Conservation (phyloP, 1,140 invertebrate species). For the Aphis gossypii region DNA sequence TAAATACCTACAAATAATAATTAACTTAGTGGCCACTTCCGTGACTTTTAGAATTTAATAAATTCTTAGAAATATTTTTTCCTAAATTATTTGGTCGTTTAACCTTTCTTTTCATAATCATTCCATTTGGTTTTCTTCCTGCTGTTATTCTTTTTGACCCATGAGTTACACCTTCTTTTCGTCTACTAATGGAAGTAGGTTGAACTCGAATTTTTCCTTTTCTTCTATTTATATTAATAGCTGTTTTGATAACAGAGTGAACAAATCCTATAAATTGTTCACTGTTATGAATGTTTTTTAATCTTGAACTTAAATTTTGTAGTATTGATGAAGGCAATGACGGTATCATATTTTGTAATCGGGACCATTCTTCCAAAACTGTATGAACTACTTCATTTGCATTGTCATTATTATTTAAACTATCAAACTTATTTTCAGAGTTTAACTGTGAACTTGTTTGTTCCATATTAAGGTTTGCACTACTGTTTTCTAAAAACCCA, state of each 20-base stretch:
- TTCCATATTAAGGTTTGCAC: not conserved
- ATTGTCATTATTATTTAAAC: not conserved
- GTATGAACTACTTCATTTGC: slow-evolving; percentile 13
- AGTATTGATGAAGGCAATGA: not conserved
- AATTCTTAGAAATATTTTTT: slow-evolving; percentile 12
- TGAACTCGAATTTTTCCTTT: slow-evolving; percentile 23
- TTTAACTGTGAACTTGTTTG: not conserved
- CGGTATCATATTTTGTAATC: slow-evolving; percentile 37
- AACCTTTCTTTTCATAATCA: not conserved
- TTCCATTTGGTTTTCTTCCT: slow-evolving; percentile 4
- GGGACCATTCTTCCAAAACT: not conserved
- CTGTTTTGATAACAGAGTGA: slow-evolving; percentile 13
- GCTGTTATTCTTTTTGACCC: slow-evolving; percentile 12
- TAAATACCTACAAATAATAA: not conserved
- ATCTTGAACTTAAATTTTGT: not conserved
- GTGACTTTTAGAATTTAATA: not conserved
- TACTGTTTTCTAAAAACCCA: not conserved
- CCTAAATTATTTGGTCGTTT: slow-evolving; percentile 15
- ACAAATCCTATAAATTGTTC: slow-evolving; percentile 29
- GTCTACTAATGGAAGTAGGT: not conserved
- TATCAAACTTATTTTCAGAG: not conserved
- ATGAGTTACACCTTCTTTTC: not conserved
- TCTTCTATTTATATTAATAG: not conserved
- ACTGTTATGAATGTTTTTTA: slow-evolving; percentile 27
- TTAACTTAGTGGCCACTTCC: not conserved